phyloP scores from a whole-genome alignment of 1,140 invertebrate species.

The Cotesia vestalis region DNA sequence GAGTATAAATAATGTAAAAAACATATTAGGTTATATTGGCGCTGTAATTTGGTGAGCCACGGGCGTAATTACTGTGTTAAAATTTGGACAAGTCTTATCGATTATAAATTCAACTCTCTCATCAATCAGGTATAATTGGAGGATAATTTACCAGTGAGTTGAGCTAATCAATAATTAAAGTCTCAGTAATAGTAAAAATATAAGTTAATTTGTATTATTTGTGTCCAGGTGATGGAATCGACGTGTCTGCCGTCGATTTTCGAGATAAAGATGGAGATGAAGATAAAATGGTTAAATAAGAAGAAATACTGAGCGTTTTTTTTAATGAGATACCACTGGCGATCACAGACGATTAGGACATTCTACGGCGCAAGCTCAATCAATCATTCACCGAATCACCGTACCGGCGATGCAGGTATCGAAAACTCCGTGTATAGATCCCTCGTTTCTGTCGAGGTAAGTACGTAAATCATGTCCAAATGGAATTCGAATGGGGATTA shows the following conservation, averaged over 20 bases:
- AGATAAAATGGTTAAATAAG: neutral
- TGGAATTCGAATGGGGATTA: neutral
- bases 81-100: neutral
- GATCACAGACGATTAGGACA: slow-evolving; percentile 29
- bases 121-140: neutral
- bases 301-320: slow-evolving; percentile 16
- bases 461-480: slow-evolving; percentile 24
- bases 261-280: neutral
- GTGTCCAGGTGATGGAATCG: neutral
- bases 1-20: no score
- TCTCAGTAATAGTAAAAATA: neutral
- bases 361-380: slow-evolving; percentile 18
- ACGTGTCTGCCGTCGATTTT: slow-evolving; percentile 14
- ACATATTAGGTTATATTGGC: no score
- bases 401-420: slow-evolving; percentile 17
- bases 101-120: neutral
- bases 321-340: slow-evolving; percentile 29
- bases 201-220: slow-evolving; percentile 1
- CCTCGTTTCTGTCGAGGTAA: slow-evolving; percentile 15
- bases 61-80: neutral
- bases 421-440: slow-evolving; percentile 22
- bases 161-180: neutral
- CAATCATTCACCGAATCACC: slow-evolving; percentile 9
- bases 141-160: neutral
- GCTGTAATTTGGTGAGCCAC: neutral